Conservation (phyloP, 2,113 vertebrate species). For the Poeciliopsis prolifica region DNA sequence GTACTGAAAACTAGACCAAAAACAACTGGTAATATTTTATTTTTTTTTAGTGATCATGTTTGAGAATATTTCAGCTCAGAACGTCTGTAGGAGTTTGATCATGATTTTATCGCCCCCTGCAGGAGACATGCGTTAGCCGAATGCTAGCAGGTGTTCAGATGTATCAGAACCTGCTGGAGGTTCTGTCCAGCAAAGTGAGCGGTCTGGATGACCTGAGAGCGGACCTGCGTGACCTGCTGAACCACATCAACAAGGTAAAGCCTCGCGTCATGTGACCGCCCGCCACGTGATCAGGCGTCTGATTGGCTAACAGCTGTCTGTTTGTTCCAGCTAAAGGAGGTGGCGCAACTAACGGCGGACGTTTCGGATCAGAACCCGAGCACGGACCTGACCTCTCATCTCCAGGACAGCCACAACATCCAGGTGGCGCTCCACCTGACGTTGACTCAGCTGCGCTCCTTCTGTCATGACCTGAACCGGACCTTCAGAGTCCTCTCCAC, state of each 20-base stretch:
- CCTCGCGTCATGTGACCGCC: not conserved
- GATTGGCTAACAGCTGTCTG: conserved; percentile 9
- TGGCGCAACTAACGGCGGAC: not conserved
- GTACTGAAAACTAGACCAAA: no score
- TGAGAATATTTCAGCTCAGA: no score
- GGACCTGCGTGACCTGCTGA: conserved; percentile 66
- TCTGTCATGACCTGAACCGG: conserved; percentile 70
- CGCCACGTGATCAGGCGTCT: not conserved
- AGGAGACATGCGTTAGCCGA: conserved; percentile 63
- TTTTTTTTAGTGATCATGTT: not conserved
- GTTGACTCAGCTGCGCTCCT: conserved; percentile 69
- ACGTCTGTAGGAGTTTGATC: no score
- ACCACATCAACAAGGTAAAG: conserved; percentile 61
- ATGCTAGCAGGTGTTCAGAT: conserved; percentile 55
- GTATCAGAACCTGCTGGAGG: conserved; percentile 62
- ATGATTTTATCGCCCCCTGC: conserved; percentile 11
- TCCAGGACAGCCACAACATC: conserved; percentile 51
- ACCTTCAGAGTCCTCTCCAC: conserved; percentile 60
- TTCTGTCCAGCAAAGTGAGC: conserved; percentile 1
- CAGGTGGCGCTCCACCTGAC: conserved; percentile 67
- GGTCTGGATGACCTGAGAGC: conserved; percentile 39
- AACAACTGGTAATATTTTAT: no score
- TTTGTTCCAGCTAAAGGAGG: conserved; percentile 61
- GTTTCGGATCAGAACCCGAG: not conserved
- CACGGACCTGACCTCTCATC: conserved; percentile 34